phyloP scores from a whole-genome alignment of 2,113 vertebrate genomes.

The Falcunculus frontatus region DNA sequence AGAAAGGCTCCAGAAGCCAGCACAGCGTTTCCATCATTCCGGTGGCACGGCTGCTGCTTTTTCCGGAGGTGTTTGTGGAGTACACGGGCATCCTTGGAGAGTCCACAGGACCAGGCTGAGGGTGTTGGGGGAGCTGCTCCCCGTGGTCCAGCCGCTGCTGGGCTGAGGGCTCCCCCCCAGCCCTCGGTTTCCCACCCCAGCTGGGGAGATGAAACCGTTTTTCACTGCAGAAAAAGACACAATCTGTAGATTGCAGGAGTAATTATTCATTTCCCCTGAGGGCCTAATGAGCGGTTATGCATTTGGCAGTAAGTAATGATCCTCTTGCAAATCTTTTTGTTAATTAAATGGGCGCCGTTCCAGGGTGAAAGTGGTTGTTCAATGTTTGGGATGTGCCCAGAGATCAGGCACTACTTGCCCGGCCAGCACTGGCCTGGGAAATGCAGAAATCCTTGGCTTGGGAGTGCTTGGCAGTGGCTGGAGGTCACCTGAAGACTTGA shows the following conservation, averaged over 20 bases:
- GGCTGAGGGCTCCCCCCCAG: not conserved
- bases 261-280: not conserved
- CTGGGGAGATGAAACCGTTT: not conserved
- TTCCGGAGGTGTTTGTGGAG: not conserved
- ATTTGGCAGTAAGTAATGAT: not conserved
- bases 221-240: not conserved
- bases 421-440: not conserved
- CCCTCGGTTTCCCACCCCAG: not conserved
- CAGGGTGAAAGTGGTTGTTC: not conserved
- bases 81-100: fast-evolving
- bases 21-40: fast-evolving
- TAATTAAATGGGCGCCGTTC: constrained; percentile 34
- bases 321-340: not conserved
- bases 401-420: not conserved
- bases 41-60: fast-evolving
- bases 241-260: not conserved
- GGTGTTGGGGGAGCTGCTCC: not conserved
- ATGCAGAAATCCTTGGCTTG: not conserved
- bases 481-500: not conserved
- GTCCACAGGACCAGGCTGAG: fast-evolving
- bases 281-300: not conserved
- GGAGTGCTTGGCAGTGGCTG: not conserved
- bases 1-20: not conserved
- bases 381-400: not conserved
- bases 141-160: fast-evolving